Base-by-base conservation (phyloP, 2,888 invertebrate genomes). In the Euplexia lucipara region DNA sequence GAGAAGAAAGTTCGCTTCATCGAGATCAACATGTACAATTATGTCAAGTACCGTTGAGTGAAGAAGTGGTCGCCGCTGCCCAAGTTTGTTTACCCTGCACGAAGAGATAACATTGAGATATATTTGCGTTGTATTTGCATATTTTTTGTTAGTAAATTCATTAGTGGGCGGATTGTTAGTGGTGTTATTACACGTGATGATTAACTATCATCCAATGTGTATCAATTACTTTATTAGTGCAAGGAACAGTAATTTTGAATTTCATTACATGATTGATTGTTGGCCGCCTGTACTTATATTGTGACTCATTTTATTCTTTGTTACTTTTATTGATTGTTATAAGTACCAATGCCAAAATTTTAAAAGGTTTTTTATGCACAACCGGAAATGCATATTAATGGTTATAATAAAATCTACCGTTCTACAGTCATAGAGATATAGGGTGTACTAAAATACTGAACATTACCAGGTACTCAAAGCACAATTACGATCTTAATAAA, bases 101-200 rank as follows among this genome's bases (percentile, higher is more conserved):
- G 68, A 76, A 78, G 61, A 79, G 83, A 87, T 85, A 85, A 80
- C 84, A 82, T 73, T 78, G 79, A 79, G 69, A 79, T 76, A 84
- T 82, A 87, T 88, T 88, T 89, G 86, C 83, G 79, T 79, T 78
- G 64, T 61, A 88, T 90, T 88, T 79, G 82, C 89, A 90, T 90
- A 89, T 90, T 91, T 91, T 91, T 90, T 89, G 85, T 84, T 71
- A 67, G 63, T 56, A 76, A 69, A 79, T 79, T 80, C 76, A 82
- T 85, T 68, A 70, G 76, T 71, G 63, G 70, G 63, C 47, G 68
- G 57, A 49, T 69, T 58, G 58, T 67, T 62, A 57, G 48, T 48
- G 57, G 53, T 26, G 64, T 70, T 67, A 76, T 72, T 71, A 70
- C 70, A 69, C 16, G 26, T 47, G 35, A 66, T 79, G 58, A 77